A percentile compares a stretch with the other conserved stretches of the same genome.
These are phyloP conservation scores for Dasysyrphus tricinctus DNA, from an alignment of 2,888 invertebrate genomes.

Conservation along the genomic window DNA sequence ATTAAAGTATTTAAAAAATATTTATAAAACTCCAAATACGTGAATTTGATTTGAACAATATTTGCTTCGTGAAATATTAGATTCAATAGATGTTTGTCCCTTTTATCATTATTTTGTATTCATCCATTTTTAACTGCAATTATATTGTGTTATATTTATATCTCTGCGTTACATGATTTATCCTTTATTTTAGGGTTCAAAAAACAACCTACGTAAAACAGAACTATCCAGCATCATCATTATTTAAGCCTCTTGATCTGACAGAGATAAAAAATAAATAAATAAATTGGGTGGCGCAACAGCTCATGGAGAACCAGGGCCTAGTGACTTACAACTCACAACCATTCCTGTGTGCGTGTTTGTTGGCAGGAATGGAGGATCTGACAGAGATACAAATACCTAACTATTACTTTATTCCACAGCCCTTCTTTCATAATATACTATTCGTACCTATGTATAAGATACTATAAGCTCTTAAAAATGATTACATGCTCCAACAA, in stretches of 20 bases:
- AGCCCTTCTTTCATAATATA: not conserved
- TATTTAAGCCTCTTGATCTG: slow-evolving; percentile 7
- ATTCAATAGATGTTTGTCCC: too few species aligned
- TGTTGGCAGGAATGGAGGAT: too few species aligned
- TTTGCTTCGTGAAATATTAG: too few species aligned
- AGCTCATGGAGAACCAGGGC: too few species aligned
- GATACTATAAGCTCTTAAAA: slow-evolving; percentile 16
- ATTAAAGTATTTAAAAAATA: too few species aligned
- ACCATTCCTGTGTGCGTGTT: too few species aligned
- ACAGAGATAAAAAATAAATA: slow-evolving; percentile 5
- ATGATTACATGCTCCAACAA: slow-evolving; percentile 52
- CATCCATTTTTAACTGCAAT: not conserved
- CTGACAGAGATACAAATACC: slow-evolving; percentile 3
- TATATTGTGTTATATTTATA: not conserved
- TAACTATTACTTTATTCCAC: slow-evolving; percentile 1
- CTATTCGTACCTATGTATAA: not conserved
- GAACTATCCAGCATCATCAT: slow-evolving; percentile 2
- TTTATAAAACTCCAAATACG: too few species aligned
- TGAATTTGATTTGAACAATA: too few species aligned
- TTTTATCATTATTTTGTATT: not conserved
- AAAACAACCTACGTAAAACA: not conserved
- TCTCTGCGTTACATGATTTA: not conserved
- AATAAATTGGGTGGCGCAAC: too few species aligned
- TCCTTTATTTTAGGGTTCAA: not conserved
- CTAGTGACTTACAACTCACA: too few species aligned